Evolutionary conservation across 2,113 vertebrate species (phyloP).

Genomic region (human (Homo sapiens)): DNA sequence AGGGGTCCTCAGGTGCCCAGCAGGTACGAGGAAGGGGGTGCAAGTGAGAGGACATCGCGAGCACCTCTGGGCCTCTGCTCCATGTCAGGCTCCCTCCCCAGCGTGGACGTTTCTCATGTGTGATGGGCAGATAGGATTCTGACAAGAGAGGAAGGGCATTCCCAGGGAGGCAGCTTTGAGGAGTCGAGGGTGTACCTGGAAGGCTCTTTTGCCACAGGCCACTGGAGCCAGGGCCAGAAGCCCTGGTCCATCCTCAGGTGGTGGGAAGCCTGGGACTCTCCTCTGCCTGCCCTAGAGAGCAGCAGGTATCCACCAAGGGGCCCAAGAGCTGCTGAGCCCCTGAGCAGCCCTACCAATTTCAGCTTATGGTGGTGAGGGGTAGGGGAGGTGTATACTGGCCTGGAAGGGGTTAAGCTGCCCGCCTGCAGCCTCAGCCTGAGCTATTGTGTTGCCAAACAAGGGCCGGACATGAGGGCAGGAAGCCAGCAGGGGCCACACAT

Average conservation of each 20-base stretch:
- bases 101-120: neutral
- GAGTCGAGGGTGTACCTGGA: fast-evolving
- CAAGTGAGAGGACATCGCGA: neutral
- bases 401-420: slow-evolving; percentile 59
- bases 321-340: neutral
- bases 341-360: neutral
- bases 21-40: too few species aligned
- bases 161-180: neutral
- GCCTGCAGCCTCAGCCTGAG: neutral
- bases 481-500: slow-evolving; percentile 48
- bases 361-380: neutral
- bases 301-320: neutral
- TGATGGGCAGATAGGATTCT: neutral
- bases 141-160: too few species aligned
- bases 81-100: fast-evolving
- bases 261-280: neutral
- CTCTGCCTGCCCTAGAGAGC: neutral
- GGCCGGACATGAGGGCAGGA: slow-evolving; percentile 72
- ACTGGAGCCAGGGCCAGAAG: neutral
- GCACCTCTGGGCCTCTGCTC: neutral
- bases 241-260: too few species aligned
- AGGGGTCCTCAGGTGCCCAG: neutral
- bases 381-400: neutral
- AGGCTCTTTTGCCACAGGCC: neutral
- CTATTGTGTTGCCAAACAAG: slow-evolving; percentile 75